These are phyloP conservation scores for Neotoma lepida DNA, from an alignment of 2,113 vertebrate species.

Conservation along the genomic window DNA sequence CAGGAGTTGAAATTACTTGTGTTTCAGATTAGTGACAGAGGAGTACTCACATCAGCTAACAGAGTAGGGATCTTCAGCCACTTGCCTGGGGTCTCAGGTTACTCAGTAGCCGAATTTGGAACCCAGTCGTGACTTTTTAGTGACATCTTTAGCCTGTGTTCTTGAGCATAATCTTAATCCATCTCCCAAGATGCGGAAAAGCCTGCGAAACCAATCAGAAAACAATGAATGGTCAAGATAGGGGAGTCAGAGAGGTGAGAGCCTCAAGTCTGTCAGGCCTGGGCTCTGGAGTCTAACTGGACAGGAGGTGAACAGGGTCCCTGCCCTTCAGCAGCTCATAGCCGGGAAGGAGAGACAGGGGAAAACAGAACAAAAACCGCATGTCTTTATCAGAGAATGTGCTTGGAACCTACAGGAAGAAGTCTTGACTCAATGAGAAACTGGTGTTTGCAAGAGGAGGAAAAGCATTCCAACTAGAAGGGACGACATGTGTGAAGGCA, in stretches of 20 bases:
- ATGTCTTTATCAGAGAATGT: neutral
- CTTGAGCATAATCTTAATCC: conserved; percentile 15
- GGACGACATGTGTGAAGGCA: conserved; percentile 11
- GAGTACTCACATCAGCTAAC: neutral
- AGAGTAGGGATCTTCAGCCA: neutral
- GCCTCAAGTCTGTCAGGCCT: neutral
- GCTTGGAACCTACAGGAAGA: conserved; percentile 18
- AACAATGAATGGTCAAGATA: neutral
- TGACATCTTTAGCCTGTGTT: neutral
- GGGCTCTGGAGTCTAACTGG: neutral
- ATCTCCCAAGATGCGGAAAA: conserved; percentile 12
- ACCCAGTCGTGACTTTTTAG: neutral
- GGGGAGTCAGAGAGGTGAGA: neutral
- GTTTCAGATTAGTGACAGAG: neutral
- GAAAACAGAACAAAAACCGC: neutral
- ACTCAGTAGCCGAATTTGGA: neutral
- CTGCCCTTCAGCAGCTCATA: neutral
- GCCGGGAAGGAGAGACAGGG: neutral
- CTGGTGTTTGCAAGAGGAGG: conserved; percentile 16
- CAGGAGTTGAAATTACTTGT: neutral
- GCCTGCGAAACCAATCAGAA: neutral
- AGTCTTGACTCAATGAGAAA: neutral
- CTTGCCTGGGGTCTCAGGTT: conserved; percentile 23
- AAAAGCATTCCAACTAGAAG: conserved; percentile 43
- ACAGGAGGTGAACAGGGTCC: neutral